phyloP scores from a whole-genome alignment of 2,797 vertebrate genomes.

The Coregonus sp. region DNA sequence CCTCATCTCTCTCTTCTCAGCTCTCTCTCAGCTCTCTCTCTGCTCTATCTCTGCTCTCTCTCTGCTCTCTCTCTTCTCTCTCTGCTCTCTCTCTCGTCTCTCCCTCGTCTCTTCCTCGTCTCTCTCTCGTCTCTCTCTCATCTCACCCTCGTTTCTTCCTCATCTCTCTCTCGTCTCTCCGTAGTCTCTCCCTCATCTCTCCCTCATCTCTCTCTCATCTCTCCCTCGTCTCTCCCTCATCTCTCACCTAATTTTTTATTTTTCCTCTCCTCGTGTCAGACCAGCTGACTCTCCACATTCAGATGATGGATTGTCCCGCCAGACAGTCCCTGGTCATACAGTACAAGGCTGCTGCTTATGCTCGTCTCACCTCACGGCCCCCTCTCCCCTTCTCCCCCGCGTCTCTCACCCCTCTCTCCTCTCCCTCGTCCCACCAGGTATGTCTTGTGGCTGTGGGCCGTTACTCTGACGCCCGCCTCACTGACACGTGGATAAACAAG shows the following conservation, averaged over 20 bases:
- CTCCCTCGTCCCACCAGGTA: not conserved
- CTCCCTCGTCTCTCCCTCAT: no score
- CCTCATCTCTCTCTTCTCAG: no score
- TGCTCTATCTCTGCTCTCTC: no score
- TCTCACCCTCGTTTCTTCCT: no score
- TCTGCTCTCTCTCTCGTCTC: no score
- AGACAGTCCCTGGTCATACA: not conserved
- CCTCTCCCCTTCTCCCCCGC: not conserved
- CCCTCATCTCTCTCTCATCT: no score
- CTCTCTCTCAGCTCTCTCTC: no score
- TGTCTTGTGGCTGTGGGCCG: not conserved
- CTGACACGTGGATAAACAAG: slow-evolving; percentile 12
- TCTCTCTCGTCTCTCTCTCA: no score
- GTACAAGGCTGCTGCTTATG: not conserved
- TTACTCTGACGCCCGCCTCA: slow-evolving; percentile 1
- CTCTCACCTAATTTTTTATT: not conserved
- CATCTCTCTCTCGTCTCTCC: no score
- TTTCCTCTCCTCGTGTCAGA: not conserved
- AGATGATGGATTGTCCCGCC: not conserved
- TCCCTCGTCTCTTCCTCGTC: no score
- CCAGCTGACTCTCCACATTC: not conserved
- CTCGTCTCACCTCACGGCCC: not conserved
- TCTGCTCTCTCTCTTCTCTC: no score
- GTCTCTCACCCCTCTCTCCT: not conserved
- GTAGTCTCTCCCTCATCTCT: no score